Percentiles rank a stretch among this genome's conserved stretches.
These are phyloP conservation scores for Meganola albula DNA, from an alignment of 2,888 invertebrate species.

Conservation along the genomic window DNA sequence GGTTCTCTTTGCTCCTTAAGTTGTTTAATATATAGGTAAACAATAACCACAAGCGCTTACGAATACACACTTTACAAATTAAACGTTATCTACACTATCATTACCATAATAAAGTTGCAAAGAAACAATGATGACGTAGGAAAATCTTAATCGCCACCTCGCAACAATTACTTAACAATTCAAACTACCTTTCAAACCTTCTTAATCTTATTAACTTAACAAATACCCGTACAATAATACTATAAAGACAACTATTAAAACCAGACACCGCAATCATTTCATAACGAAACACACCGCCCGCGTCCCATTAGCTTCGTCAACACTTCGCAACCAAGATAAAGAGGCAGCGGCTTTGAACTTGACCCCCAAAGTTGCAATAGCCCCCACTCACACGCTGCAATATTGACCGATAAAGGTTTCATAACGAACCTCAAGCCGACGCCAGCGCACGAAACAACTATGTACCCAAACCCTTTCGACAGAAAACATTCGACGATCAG, in stretches of 20 bases:
- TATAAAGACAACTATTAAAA: no score
- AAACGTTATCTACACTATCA: no score
- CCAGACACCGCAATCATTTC: conserved; percentile 22
- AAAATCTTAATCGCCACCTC: no score
- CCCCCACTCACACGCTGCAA: conserved; percentile 21
- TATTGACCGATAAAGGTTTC: conserved; percentile 15
- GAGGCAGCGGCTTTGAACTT: conserved; percentile 32
- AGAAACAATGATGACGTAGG: no score
- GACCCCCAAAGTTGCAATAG: conserved; percentile 34
- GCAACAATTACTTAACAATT: no score
- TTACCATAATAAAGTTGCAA: no score
- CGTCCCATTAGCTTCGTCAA: conserved; percentile 26
- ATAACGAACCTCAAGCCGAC: conserved; percentile 31
- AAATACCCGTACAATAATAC: neutral
- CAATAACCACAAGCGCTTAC: no score
- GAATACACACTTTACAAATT: no score
- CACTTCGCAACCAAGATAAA: conserved; percentile 18
- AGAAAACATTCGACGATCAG: conserved; percentile 83
- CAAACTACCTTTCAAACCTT: neutral
- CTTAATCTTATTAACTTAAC: neutral
- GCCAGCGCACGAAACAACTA: conserved; percentile 46
- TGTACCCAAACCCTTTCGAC: conserved; percentile 84
- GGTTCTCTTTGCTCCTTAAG: no score
- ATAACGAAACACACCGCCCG: conserved; percentile 15
- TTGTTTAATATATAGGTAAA: no score